A percentile compares a stretch with the other conserved stretches of the same genome.
phyloP scores from a whole-genome alignment of 2,888 invertebrate species.

The Camptogramma bilineatum region DNA sequence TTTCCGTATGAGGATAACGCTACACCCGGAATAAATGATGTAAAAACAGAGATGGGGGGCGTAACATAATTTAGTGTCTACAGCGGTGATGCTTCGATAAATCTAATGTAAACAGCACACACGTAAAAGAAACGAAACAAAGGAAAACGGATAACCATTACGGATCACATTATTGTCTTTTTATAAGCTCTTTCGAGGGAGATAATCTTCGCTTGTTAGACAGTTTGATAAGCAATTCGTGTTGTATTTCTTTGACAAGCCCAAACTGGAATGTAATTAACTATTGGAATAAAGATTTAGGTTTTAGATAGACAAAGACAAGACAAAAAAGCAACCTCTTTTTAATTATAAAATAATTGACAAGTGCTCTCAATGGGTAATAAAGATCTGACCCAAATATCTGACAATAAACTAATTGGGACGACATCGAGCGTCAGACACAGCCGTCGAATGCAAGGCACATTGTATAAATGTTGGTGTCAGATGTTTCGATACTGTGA shows the following conservation, averaged over 20 bases:
- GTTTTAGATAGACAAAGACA: too few relatives aligned
- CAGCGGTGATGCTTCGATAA: slow-evolving; percentile 59
- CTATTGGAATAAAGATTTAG: not conserved
- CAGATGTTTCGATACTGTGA: slow-evolving; percentile 26
- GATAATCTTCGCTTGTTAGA: slow-evolving; percentile 37
- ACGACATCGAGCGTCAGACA: slow-evolving; percentile 22
- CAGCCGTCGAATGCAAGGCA: slow-evolving; percentile 29
- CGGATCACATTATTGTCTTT: slow-evolving; percentile 47
- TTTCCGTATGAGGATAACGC: slow-evolving; percentile 54
- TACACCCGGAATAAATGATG: slow-evolving; percentile 62
- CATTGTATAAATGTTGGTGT: slow-evolving; percentile 19
- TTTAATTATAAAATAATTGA: not conserved
- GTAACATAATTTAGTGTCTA: slow-evolving; percentile 67
- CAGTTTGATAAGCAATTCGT: slow-evolving; percentile 27
- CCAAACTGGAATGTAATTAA: not conserved
- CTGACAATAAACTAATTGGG: slow-evolving; percentile 34
- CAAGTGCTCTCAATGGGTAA: slow-evolving; percentile 11
- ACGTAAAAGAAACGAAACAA: slow-evolving; percentile 55
- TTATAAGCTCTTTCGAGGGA: slow-evolving; percentile 37
- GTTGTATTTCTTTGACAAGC: slow-evolving; percentile 13
- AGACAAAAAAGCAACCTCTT: too few relatives aligned
- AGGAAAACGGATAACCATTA: slow-evolving; percentile 50
- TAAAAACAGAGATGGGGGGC: slow-evolving; percentile 62
- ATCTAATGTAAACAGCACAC: slow-evolving; percentile 70
- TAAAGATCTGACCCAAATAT: slow-evolving; percentile 24